Base-by-base conservation (phyloP, 2,797 vertebrate genomes). In the Melanotaenia nigrans region DNA sequence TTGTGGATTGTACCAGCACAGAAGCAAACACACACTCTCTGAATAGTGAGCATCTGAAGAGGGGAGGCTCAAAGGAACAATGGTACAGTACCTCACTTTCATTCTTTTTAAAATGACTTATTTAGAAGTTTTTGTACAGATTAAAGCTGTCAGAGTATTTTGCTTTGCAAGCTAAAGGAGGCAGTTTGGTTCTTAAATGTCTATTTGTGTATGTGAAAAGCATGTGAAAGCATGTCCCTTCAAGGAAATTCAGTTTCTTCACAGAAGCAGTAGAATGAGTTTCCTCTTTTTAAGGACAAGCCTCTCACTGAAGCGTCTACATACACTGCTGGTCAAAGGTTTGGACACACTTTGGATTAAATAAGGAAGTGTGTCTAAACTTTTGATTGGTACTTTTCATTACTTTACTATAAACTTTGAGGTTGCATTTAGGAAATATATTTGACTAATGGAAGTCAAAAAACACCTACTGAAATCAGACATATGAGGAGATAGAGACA, bases 41-140 rank as follows among this genome's bases (percentile, higher is more conserved):
- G 74, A 68, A 81, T 64, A 28, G 71, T 74, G 82, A 75, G 89
- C 64, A 45, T 65, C 78, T 57, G 71, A 74, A 62, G 70, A 78
- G 70, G 79, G 68, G 67, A 85, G 56, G 62, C 45, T 69, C 2
- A 36, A 75, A 9, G 81, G 20, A 80, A 89, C 79, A 11, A 94
- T 94, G 93, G 93, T 93, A 91, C 1, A 0, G 78, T 89, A 84
- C 81, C 80, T 64, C 71, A 71, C 67, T 82, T 83, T 71, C 51
- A 73, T 80, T 76, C 61, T 30, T 30, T 75, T 60, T 49, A 10
- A 1, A 14, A 1, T 33, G 2, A 20, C 51, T 5, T 40, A 14
- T 36, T 16, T 20, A 0, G 18, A 18, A 47, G 20, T 38, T 30
- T 53, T 33, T 33, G 32, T 33, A 33, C 32, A 33, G 32, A 33